Evolutionary conservation across 2,888 invertebrate species (phyloP), one percentile per base, ranked within the genome.

Genomic region (Yponomeuta malinellus): DNA sequence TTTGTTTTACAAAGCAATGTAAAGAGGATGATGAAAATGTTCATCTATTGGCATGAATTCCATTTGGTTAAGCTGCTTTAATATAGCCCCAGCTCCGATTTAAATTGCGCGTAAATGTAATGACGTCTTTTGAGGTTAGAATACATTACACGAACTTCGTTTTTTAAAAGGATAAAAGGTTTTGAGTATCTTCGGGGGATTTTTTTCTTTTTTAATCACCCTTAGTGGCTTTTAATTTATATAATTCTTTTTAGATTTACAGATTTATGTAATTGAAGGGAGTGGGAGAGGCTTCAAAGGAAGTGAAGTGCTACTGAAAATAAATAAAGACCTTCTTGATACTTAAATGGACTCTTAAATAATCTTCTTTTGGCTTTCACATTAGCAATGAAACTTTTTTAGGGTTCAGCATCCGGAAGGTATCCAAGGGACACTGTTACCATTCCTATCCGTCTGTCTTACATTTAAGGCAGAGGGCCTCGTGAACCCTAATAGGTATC

Each of bases 51-150:
- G 78, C 73, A 79, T 76, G 76, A 77, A 83, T 81, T 80, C 80
- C 82, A 84, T 85, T 85, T 81, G 81, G 79, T 81, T 81, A 75
- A 75, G 74, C 78, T 73, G 77, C 77, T 76, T 79, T 82, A 82
- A 84, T 84, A 84, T 84, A 83, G 83, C 81, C 75, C 76, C 75
- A 73, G 81, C 80, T 78, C 77, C 75, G 78, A 75, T 84, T 84
- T 85, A 84, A 85, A 85, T 85, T 83, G 84, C 81, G 83, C 83
- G 85, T 85, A 82, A 85, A 84, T 81, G 79, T 84, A 83, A 84
- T 83, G 83, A 83, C 77, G 76, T 48, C 52, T 37, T 69, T 69
- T 63, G 59, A 33, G 63, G 33, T 63, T 29, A 12, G 63, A 69
- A 23, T 59, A 59, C 52, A 59, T 59, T 59, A 59, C 52, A 15